Evolutionary conservation across 2,888 invertebrate species (phyloP).

Genomic region (Dorcus parallelipipedus): DNA sequence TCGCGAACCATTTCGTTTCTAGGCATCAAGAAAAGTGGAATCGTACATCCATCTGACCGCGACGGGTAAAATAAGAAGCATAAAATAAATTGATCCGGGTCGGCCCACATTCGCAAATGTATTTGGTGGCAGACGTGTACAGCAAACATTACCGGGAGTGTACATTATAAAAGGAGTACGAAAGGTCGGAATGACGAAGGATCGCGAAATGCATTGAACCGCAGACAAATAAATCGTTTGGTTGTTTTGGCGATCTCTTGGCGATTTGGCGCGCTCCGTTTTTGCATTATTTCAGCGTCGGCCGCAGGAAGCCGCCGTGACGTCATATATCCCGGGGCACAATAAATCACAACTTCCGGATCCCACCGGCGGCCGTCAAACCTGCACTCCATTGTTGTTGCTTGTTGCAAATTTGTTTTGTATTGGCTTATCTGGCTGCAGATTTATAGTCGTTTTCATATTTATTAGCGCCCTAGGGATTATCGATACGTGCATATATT

Average conservation of each 20-base stretch:
- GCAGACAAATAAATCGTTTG: slow-evolving; percentile 30
- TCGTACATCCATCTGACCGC: too few relatives aligned
- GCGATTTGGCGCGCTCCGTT: slow-evolving; percentile 32
- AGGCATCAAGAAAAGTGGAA: too few relatives aligned
- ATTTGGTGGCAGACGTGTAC: too few relatives aligned
- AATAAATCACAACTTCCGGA: slow-evolving; percentile 42
- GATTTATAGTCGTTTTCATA: slow-evolving; percentile 18
- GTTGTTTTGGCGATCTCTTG: slow-evolving; percentile 23
- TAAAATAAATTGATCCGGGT: too few relatives aligned
- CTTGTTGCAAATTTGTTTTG: slow-evolving; percentile 37
- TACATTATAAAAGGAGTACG: too few relatives aligned
- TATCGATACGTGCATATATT: neutral
- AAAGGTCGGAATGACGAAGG: neutral
- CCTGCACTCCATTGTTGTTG: slow-evolving; percentile 34
- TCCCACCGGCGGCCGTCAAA: slow-evolving; percentile 12
- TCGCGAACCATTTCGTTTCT: too few relatives aligned
- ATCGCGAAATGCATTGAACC: slow-evolving; percentile 5
- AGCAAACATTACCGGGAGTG: too few relatives aligned
- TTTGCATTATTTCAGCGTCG: slow-evolving; percentile 37
- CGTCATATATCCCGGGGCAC: slow-evolving; percentile 36
- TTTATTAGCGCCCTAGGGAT: slow-evolving; percentile 5
- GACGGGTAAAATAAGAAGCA: too few relatives aligned
- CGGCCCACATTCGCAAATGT: too few relatives aligned
- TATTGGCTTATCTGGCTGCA: slow-evolving; percentile 24
- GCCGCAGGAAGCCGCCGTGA: slow-evolving; percentile 34